phyloP scores from a whole-genome alignment of 2,797 vertebrate species.

The Ptychobarbus kaznakovi region DNA sequence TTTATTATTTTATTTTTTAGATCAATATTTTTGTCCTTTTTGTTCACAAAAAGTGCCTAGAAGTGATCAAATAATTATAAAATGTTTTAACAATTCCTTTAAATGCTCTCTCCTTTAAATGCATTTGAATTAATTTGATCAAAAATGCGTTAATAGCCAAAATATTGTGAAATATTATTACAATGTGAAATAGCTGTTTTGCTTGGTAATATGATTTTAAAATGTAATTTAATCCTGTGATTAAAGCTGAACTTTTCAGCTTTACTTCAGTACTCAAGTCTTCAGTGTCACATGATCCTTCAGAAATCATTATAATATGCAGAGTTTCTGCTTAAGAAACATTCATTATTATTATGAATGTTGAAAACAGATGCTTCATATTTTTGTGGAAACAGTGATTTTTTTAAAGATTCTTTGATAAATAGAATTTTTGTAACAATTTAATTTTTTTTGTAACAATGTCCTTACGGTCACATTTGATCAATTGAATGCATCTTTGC shows the following conservation, averaged over 20 bases:
- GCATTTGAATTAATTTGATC: background rate
- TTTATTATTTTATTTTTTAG: no score
- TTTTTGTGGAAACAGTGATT: background rate
- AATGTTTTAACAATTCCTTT: no score
- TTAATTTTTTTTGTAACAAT: no score
- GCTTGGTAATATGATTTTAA: no score
- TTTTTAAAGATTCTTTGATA: no score
- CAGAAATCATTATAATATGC: background rate
- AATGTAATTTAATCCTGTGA: no score
- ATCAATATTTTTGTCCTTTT: no score
- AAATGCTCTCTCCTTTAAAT: no score
- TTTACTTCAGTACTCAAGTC: background rate
- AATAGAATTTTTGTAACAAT: no score
- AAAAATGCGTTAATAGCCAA: background rate
- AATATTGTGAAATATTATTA: background rate
- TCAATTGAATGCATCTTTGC: background rate
- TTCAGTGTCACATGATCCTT: background rate
- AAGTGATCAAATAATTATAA: no score
- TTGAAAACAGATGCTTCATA: background rate
- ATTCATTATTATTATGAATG: background rate
- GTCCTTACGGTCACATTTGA: no score
- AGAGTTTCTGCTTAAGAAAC: background rate
- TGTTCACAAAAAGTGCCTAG: no score
- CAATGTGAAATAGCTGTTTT: background rate
- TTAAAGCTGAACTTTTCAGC: background rate